These are phyloP conservation scores for Misgurnus anguillicaudatus DNA, from an alignment of 2,113 vertebrate species.

Conservation along the genomic window DNA sequence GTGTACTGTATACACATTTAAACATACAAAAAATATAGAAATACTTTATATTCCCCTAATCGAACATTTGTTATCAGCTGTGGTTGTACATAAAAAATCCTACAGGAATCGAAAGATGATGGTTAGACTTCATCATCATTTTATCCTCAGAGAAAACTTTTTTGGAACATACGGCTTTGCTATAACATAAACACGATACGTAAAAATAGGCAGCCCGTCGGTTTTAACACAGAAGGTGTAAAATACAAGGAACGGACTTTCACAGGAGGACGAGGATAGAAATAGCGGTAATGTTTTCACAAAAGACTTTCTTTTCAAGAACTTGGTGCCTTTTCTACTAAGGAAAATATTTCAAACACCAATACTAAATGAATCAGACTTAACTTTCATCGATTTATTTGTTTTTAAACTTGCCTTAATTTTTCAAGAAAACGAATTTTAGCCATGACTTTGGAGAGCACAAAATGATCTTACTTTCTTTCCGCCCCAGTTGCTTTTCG, in stretches of 20 bases:
- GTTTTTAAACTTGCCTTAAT: constrained; percentile 63
- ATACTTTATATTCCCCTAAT: constrained; percentile 39
- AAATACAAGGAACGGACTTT: constrained; percentile 35
- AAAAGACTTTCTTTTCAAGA: constrained; percentile 42
- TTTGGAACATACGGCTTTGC: constrained; percentile 21
- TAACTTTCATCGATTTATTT: constrained; percentile 46
- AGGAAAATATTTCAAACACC: constrained; percentile 41
- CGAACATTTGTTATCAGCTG: constrained; percentile 38
- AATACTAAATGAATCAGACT: constrained; percentile 36
- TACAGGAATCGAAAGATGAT: not conserved
- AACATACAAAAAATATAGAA: constrained; percentile 29
- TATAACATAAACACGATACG: not conserved
- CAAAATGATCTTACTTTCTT: constrained; percentile 19
- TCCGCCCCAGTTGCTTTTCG: constrained; percentile 21
- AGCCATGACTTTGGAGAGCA: constrained; percentile 42
- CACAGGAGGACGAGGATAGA: constrained; percentile 10
- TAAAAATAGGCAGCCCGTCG: constrained; percentile 22
- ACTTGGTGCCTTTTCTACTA: constrained; percentile 63
- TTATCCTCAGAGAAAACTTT: constrained; percentile 17
- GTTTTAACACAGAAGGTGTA: constrained; percentile 40
- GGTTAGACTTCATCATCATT: not conserved
- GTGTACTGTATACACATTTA: constrained; percentile 35
- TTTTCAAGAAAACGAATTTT: constrained; percentile 49
- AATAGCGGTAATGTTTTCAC: not conserved
- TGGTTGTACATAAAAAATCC: constrained; percentile 32